Evolutionary conservation across 2,113 vertebrate genomes (phyloP).

Genomic region (Hippopotamus amphibius): DNA sequence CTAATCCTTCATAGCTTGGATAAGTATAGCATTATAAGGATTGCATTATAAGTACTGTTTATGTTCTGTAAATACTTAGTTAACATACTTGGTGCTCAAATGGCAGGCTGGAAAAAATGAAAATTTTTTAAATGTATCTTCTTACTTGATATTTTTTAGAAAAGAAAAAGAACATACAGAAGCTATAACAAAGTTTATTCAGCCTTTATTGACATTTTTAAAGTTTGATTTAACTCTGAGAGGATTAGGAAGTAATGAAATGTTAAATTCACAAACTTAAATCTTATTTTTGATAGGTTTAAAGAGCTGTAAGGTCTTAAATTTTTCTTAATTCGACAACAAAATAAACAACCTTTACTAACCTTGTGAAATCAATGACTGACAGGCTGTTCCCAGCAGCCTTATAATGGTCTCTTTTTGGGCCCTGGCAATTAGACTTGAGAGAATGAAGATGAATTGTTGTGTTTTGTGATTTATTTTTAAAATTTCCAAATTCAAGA

Average conservation of each 20-base stretch:
- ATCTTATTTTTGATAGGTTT: background rate
- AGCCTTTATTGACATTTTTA: background rate
- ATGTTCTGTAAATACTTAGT: conserved; percentile 12
- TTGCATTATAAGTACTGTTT: background rate
- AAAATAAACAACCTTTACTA: background rate
- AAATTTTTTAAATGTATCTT: background rate
- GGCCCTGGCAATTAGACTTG: background rate
- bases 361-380: background rate
- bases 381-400: background rate
- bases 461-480: background rate
- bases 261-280: conserved; percentile 38
- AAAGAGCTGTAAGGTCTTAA: background rate
- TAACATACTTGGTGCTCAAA: background rate
- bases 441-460: background rate
- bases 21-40: background rate
- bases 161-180: background rate
- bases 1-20: background rate
- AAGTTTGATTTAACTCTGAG: background rate
- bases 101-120: background rate
- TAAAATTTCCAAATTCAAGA: background rate
- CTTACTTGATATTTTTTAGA: conserved; percentile 3
- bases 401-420: background rate
- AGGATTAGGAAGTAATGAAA: conserved; percentile 16
- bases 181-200: background rate
- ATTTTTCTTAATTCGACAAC: background rate